A percentile compares a stretch with the other conserved stretches of the same genome.
These are phyloP conservation scores for Pristionchus arcanus DNA, from an alignment of 2,888 invertebrate genomes.

Conservation along the genomic window DNA sequence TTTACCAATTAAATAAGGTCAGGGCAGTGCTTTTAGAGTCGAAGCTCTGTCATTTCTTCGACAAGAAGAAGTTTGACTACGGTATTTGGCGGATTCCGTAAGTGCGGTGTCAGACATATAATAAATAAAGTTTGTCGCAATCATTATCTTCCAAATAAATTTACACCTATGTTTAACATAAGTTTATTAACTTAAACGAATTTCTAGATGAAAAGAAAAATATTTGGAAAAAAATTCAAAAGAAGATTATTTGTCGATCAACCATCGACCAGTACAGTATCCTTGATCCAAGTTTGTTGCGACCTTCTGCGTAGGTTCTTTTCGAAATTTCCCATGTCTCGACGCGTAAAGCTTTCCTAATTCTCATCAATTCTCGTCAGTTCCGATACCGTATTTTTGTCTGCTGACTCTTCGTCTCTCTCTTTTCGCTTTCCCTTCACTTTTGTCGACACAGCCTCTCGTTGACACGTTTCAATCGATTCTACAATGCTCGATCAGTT, in stretches of 20 bases:
- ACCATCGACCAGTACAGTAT: not conserved
- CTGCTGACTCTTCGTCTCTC: not conserved
- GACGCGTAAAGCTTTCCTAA: not conserved
- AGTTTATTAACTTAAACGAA: no score
- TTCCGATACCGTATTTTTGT: not conserved
- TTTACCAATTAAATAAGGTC: no score
- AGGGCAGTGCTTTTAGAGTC: no score
- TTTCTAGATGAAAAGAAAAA: not conserved
- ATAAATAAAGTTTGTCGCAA: no score
- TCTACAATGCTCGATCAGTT: not conserved
- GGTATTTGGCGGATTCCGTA: no score
- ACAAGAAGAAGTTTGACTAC: no score
- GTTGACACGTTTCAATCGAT: slow-evolving; percentile 38
- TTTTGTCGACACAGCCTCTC: slow-evolving; percentile 25
- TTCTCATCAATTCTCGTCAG: not conserved
- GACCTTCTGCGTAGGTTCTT: not conserved
- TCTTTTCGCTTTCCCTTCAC: slow-evolving; percentile 4
- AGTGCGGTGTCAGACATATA: no score
- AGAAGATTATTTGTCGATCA: not conserved
- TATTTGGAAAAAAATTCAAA: not conserved
- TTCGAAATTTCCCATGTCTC: not conserved
- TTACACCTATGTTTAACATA: no score
- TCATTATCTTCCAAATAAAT: no score
- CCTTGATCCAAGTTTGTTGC: not conserved
- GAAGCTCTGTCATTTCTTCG: no score